Evolutionary conservation across 2,888 invertebrate species (phyloP), one percentile per base, ranked within the genome.

Genomic region (Hoplodrina ambigua): DNA sequence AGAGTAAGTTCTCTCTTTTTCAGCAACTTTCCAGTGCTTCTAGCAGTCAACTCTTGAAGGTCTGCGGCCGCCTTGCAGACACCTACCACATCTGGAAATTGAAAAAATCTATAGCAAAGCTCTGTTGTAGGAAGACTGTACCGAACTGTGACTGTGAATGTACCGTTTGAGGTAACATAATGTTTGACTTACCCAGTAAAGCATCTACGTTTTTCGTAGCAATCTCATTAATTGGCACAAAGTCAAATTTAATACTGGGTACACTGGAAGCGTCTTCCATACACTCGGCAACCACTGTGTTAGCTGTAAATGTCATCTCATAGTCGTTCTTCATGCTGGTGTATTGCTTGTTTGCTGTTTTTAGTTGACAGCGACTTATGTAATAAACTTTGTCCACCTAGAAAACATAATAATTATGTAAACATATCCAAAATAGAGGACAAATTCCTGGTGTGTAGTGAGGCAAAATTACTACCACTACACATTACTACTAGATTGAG

Each of bases 311-410:
- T 1, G 98, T 98, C 97, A 99, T 98, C 92, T 99, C 99, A 88
- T 99, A 99, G 90, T 99, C 99, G 90, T 99, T 99, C 81, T 98
- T 98, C 8, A 99, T 92, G 50, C 96, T 96, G 46, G 97, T 96
- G 91, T 96, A 99, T 88, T 98, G 97, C 89, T 99, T 99, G 92
- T 99, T 99, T 0, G 99, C 99, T 2, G 98, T 97, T 91, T 99
- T 99, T n/a, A 99, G 92, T 57, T 96, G 96, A 78, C 98, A 98
- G 75, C 97, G 97, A 57, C 98, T 98, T 75, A 99, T 97, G 90
- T 97, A 99, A 91, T 99, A 99, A 0, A 99, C 97, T 92, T 98
- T 97, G 85, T 98, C 97, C 1, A 97, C 96, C 97, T 98, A 46
- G 87, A 11, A 70, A 60, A 59, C 33, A 30, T 89, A 87, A 74